phyloP scores from a whole-genome alignment of 1,140 invertebrate genomes.

The Apis florea region DNA sequence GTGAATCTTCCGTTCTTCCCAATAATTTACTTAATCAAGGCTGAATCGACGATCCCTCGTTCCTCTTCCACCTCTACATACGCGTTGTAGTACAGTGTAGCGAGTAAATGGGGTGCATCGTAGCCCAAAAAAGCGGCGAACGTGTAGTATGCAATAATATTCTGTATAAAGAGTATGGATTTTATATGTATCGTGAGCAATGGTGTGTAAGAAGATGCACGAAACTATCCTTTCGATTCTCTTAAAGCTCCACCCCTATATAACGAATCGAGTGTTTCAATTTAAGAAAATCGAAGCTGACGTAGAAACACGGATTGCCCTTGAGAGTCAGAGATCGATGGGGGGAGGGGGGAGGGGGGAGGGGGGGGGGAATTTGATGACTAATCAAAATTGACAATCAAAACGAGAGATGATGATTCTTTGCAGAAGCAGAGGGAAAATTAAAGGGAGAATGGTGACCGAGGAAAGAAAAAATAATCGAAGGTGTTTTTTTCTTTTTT shows the following conservation, averaged over 20 bases:
- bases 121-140: conserved; percentile 48
- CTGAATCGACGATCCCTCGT: conserved; percentile 14
- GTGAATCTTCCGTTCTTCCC: conserved; percentile 9
- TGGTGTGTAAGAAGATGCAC: conserved; percentile 41
- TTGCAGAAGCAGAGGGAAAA: background rate
- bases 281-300: background rate
- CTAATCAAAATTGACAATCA: conserved; percentile 52
- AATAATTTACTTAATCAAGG: background rate
- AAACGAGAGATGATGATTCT: background rate
- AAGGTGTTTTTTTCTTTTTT: background rate
- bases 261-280: background rate
- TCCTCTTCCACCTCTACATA: conserved; percentile 47
- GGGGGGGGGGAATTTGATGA: no score
- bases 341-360: no score
- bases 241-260: background rate
- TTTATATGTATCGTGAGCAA: conserved; percentile 62
- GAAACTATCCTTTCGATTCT: conserved; percentile 8
- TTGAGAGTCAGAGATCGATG: conserved; percentile 34
- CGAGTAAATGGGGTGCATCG: conserved; percentile 45
- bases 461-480: background rate
- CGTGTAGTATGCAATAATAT: conserved; percentile 74
- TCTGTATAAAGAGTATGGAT: conserved; percentile 66
- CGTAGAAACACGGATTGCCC: background rate
- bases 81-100: conserved; percentile 41
- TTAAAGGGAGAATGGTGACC: background rate